Base-by-base conservation (phyloP, 2,113 vertebrate species). In the Crotophaga sulcirostris region DNA sequence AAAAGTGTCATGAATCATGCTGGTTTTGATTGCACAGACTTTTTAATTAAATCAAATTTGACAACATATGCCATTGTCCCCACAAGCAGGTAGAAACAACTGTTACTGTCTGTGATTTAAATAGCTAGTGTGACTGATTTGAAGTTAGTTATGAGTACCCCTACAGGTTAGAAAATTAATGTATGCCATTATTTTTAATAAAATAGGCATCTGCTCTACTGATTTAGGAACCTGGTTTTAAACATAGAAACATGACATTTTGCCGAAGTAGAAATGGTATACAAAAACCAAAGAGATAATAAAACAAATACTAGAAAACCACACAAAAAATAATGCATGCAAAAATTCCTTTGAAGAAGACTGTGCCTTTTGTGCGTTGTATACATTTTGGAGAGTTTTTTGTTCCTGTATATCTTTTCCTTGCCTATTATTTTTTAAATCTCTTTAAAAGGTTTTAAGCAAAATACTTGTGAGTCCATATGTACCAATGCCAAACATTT, bases 151-250 rank as follows among this genome's bases (percentile, higher is more conserved):
- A 88, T 74, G 44, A 89, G 52, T 94, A 95, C 45, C 79, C 75
- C 85, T 83, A 55, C 72, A 90, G 94, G 89, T 94, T 87, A 89
- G 63, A 87, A 94, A 94, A 95, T 90, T 81, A 92, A 94, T 55
- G 38, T 51, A 29, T 84, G 69, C 60, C 38, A 59, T 93, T 89
- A 90, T 90, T 96, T 97, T 93, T 29, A 89, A 81, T 80, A 90
- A 88, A 93, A 66, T 74, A 85, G 82, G 34, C 79, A 70, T 80
- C 90, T 95, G 75, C 78, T 91, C 25, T 80, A 8, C 52, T 77
- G 42, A 83, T 93, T 88, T 77, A 72, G 67, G 38, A 84, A 40
- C 26, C 33, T 84, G 14, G 19, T 68, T 92, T 92, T 63, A 88
- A 80, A 55, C n/a, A 20, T 33, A 25, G 15, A 45, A 44, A 20